Conservation (phyloP, 2,113 vertebrate genomes). For the Ailurus styani region DNA sequence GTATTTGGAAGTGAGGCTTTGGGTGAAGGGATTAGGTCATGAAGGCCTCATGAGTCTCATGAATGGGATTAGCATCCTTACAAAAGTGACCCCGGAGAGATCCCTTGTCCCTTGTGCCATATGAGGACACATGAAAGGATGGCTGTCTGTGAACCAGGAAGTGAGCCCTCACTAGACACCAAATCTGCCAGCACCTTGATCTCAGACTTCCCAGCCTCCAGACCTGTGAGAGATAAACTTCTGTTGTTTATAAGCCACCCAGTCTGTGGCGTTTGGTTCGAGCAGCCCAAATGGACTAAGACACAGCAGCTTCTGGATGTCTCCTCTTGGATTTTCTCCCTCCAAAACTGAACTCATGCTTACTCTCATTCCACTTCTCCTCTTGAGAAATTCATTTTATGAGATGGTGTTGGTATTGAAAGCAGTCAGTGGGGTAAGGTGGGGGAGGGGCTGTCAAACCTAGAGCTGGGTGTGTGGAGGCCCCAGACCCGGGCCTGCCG, state of each 20-base stretch:
- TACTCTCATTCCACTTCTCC: not conserved
- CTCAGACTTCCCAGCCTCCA: not conserved
- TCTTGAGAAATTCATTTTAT: not conserved
- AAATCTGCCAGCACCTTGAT: not conserved
- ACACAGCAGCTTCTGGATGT: not conserved
- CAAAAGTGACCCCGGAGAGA: not conserved
- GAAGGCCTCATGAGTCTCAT: not conserved
- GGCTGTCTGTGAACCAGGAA: not conserved
- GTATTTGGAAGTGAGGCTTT: not conserved
- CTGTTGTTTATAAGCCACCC: not conserved
- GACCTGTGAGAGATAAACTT: not conserved
- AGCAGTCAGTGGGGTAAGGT: not conserved
- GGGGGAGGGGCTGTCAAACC: not conserved
- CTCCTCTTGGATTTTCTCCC: not conserved
- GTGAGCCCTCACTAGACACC: not conserved
- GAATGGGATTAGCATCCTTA: not conserved
- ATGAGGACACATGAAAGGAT: not conserved
- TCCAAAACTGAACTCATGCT: not conserved
- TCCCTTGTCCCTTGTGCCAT: not conserved
- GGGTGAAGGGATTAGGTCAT: not conserved
- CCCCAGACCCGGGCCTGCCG: not conserved
- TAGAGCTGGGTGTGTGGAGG: not conserved
- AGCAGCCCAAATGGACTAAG: not conserved
- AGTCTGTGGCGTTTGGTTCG: not conserved
- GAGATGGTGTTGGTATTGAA: not conserved